phyloP scores from a whole-genome alignment of 2,888 invertebrate species.

The Apamea monoglypha region DNA sequence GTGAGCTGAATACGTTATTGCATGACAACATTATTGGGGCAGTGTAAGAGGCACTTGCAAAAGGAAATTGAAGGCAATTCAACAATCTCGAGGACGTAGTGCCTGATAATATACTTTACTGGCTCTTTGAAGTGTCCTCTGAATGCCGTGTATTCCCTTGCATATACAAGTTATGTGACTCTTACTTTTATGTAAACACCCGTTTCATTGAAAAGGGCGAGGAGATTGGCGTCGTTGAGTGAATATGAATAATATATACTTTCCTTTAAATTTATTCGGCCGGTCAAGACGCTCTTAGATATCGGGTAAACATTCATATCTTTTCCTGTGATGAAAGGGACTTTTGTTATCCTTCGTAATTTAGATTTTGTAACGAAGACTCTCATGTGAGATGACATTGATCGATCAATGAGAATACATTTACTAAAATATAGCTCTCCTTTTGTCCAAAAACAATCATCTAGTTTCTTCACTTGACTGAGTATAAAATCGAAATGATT shows the following conservation, averaged over 20 bases:
- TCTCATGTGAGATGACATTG: slow-evolving; percentile 3
- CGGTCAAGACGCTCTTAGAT: slow-evolving; percentile 53
- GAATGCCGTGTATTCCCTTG: slow-evolving; percentile 61
- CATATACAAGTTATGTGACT: slow-evolving; percentile 62
- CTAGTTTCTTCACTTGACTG: not conserved
- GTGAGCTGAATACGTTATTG: slow-evolving; percentile 70
- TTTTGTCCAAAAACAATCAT: not conserved
- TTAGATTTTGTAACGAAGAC: slow-evolving; percentile 31
- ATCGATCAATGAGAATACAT: slow-evolving; percentile 8
- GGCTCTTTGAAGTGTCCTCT: slow-evolving; percentile 72
- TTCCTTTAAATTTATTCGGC: slow-evolving; percentile 58
- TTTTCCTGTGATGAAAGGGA: slow-evolving; percentile 45
- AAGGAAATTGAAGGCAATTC: slow-evolving; percentile 80
- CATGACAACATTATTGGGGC: slow-evolving; percentile 71
- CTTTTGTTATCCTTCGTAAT: slow-evolving; percentile 33
- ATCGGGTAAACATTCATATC: slow-evolving; percentile 56
- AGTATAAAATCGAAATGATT: slow-evolving; percentile 5
- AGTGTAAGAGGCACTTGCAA: slow-evolving; percentile 70
- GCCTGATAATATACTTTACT: slow-evolving; percentile 75
- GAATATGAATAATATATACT: slow-evolving; percentile 64
- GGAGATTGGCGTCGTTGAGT: slow-evolving; percentile 60
- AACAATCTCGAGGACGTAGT: slow-evolving; percentile 73
- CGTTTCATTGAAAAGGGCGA: slow-evolving; percentile 60
- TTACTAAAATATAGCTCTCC: not conserved
- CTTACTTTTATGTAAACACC: slow-evolving; percentile 62